These are phyloP conservation scores for Agriopis marginaria DNA, from an alignment of 2,888 invertebrate genomes.

Conservation along the genomic window DNA sequence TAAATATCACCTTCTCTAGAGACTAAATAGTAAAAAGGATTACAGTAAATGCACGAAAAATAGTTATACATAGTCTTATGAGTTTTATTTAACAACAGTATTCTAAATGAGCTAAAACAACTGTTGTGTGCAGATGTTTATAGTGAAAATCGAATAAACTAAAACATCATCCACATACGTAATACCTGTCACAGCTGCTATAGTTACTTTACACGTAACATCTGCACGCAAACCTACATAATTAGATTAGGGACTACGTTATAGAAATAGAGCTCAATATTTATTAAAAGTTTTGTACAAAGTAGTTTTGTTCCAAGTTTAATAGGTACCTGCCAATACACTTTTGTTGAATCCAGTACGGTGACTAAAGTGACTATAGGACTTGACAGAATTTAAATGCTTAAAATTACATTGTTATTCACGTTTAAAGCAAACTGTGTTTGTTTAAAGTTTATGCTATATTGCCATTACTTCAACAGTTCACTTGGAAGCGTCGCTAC, in stretches of 20 bases:
- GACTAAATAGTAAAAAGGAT: constrained; percentile 80
- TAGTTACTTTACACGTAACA: constrained; percentile 49
- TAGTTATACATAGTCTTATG: constrained; percentile 80
- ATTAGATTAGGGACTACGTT: constrained; percentile 45
- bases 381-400: not conserved
- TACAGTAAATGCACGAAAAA: constrained; percentile 86
- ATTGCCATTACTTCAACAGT: too few species aligned
- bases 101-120: constrained; percentile 68
- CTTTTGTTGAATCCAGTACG: constrained; percentile 5
- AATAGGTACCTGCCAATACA: constrained; percentile 4
- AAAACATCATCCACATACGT: constrained; percentile 15
- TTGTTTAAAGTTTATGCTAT: too few species aligned
- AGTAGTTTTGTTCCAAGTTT: not conserved
- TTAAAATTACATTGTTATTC: not conserved
- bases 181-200: not conserved
- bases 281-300: constrained; percentile 8
- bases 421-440: not conserved
- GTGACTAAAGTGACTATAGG: not conserved
- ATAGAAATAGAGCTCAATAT: constrained; percentile 22
- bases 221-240: constrained; percentile 67
- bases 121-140: constrained; percentile 64
- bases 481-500: too few species aligned
- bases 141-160: constrained; percentile 14
- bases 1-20: constrained; percentile 82
- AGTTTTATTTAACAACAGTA: constrained; percentile 72